A percentile compares a stretch with the other conserved stretches of the same genome.
These are phyloP conservation scores for Thera obeliscata DNA, from an alignment of 2,888 invertebrate genomes.

Conservation along the genomic window DNA sequence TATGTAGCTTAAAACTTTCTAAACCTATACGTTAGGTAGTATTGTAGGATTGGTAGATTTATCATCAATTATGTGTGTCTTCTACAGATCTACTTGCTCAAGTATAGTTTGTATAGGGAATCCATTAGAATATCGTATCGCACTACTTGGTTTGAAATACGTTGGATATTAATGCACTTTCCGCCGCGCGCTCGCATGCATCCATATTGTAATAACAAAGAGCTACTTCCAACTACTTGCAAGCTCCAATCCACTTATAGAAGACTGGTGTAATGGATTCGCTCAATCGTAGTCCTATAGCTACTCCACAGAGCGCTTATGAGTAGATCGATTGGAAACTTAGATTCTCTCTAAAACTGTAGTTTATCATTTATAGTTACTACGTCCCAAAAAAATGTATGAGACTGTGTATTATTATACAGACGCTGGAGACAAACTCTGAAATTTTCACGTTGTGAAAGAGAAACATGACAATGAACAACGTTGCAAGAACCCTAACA, in stretches of 20 bases:
- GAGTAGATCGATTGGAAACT: conserved; percentile 6
- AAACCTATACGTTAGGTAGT: too few species aligned
- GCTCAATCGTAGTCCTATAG: conserved; percentile 19
- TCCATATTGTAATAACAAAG: conserved; percentile 41
- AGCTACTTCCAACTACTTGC: conserved; percentile 29
- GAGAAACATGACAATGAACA: conserved; percentile 16
- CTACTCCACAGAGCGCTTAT: conserved; percentile 13
- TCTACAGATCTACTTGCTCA: background rate
- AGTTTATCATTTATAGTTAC: background rate
- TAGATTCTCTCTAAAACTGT: conserved; percentile 2
- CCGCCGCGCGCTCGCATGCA: conserved; percentile 31
- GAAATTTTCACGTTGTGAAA: conserved; percentile 7
- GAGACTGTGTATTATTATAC: background rate
- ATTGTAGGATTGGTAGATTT: background rate
- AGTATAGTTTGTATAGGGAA: background rate
- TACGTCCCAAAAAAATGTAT: background rate
- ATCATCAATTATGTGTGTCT: background rate
- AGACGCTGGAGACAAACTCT: conserved; percentile 5
- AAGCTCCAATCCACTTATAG: conserved; percentile 39
- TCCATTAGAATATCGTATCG: conserved; percentile 28
- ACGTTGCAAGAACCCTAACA: conserved; percentile 14
- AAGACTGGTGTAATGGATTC: conserved; percentile 33
- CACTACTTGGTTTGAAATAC: conserved; percentile 31
- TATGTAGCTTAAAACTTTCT: too few species aligned
- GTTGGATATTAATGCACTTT: conserved; percentile 38